Percentiles rank a stretch among this genome's conserved stretches.
phyloP scores from a whole-genome alignment of 2,888 invertebrate species.

The Chalcosyrphus nemorum region DNA sequence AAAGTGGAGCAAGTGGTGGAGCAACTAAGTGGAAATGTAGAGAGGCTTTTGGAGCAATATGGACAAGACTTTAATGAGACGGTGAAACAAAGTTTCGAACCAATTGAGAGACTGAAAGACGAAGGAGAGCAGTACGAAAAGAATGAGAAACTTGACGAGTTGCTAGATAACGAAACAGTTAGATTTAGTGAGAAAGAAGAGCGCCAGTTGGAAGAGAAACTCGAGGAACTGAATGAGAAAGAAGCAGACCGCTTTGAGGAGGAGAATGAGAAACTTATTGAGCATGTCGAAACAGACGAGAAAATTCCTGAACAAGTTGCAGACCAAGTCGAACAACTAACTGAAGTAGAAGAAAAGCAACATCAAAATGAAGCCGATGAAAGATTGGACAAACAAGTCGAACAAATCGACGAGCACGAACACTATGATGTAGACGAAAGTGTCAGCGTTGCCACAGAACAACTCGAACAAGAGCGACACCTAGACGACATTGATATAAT shows the following conservation, averaged over 20 bases:
- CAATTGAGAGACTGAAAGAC: background rate
- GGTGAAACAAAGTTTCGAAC: too few relatives aligned
- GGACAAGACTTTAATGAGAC: too few relatives aligned
- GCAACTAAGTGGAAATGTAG: background rate
- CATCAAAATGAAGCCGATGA: constrained; percentile 6
- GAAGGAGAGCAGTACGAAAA: constrained; percentile 13
- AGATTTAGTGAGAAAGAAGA: constrained; percentile 41
- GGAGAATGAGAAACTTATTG: background rate
- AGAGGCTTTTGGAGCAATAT: too few relatives aligned
- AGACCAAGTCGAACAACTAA: background rate
- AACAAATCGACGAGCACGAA: constrained; percentile 15
- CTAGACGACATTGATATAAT: constrained; percentile 39
- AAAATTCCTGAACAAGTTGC: background rate
- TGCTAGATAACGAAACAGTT: too few relatives aligned
- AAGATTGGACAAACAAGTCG: constrained; percentile 23
- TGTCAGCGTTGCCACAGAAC: constrained; percentile 9
- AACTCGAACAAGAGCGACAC: constrained; percentile 32
- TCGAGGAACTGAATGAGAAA: constrained; percentile 11
- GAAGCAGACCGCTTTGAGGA: background rate
- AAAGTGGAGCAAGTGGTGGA: background rate
- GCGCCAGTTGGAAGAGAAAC: constrained; percentile 21
- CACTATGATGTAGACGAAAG: constrained; percentile 34
- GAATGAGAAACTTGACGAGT: too few relatives aligned
- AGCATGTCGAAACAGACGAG: background rate
- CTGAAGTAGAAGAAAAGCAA: background rate